Conservation (phyloP, 2,113 vertebrate species). For the Cyprinus carpio region DNA sequence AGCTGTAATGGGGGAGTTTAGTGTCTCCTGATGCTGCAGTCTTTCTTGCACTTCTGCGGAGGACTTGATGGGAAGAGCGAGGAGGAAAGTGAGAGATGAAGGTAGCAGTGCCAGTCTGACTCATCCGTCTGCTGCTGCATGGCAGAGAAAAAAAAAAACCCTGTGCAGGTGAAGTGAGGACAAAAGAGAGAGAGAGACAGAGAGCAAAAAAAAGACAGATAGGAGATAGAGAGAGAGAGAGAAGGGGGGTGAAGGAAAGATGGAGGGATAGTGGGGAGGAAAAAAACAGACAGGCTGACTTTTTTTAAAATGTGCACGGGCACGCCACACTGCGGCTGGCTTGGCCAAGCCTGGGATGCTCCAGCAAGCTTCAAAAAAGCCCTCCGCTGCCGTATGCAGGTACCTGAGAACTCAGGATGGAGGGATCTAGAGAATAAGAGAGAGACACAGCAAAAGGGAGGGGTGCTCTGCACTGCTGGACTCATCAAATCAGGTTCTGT, state of each 20-base stretch:
- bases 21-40: slow-evolving; percentile 62
- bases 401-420: slow-evolving; percentile 34
- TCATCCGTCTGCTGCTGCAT: slow-evolving; percentile 75
- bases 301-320: slow-evolving; percentile 78
- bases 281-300: slow-evolving; percentile 59
- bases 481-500: slow-evolving; percentile 24
- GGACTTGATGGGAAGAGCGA: slow-evolving; percentile 53
- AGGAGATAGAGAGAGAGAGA: slow-evolving; percentile 19
- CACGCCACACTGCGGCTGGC: slow-evolving; percentile 78
- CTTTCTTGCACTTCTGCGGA: slow-evolving; percentile 53
- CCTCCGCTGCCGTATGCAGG: slow-evolving; percentile 55
- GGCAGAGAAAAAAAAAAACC: slow-evolving; percentile 61
- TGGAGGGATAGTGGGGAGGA: slow-evolving; percentile 26
- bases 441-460: slow-evolving; percentile 47
- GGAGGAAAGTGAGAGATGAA: slow-evolving; percentile 53
- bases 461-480: slow-evolving; percentile 33
- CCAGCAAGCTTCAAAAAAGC: slow-evolving; percentile 52
- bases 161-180: slow-evolving; percentile 74
- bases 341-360: slow-evolving; percentile 65
- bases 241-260: slow-evolving; percentile 44
- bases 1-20: slow-evolving; percentile 22
- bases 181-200: slow-evolving; percentile 43
- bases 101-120: slow-evolving; percentile 70
- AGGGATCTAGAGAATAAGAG: background rate
- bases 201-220: slow-evolving; percentile 2